Percentiles rank a stretch among this genome's conserved stretches.
Conservation (phyloP, 2,113 vertebrate genomes). For the Pseudorectes ferrugineus region DNA sequence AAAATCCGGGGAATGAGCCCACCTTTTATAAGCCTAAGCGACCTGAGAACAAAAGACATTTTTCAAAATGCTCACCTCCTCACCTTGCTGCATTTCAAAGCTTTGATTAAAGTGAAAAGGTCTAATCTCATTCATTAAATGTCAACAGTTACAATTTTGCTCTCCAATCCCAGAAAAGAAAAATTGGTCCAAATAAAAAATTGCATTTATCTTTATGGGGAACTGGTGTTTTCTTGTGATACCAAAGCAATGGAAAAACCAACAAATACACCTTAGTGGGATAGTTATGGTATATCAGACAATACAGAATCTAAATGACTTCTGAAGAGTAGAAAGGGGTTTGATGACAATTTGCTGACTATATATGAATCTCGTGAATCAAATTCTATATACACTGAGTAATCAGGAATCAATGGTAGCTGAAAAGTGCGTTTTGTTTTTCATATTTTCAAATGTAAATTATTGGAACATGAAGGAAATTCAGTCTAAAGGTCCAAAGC, state of each 20-base stretch:
- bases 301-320: not conserved
- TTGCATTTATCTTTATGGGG: not conserved
- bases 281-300: not conserved
- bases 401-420: not conserved
- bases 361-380: not conserved
- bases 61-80: not conserved
- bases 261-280: not conserved
- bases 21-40: not conserved
- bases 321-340: not conserved
- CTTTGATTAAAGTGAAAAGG: not conserved
- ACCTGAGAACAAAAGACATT: not conserved
- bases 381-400: not conserved
- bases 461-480: not conserved
- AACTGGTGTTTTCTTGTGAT: not conserved
- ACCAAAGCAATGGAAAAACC: not conserved
- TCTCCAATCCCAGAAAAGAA: not conserved
- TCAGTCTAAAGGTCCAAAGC: not conserved
- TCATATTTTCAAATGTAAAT: not conserved
- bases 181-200: not conserved
- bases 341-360: not conserved
- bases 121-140: not conserved
- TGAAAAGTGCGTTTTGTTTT: not conserved
- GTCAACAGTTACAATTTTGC: not conserved
- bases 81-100: not conserved
- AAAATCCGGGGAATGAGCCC: not conserved